phyloP scores from a whole-genome alignment of 2,797 vertebrate genomes.

The Hozukius guyotensis region DNA sequence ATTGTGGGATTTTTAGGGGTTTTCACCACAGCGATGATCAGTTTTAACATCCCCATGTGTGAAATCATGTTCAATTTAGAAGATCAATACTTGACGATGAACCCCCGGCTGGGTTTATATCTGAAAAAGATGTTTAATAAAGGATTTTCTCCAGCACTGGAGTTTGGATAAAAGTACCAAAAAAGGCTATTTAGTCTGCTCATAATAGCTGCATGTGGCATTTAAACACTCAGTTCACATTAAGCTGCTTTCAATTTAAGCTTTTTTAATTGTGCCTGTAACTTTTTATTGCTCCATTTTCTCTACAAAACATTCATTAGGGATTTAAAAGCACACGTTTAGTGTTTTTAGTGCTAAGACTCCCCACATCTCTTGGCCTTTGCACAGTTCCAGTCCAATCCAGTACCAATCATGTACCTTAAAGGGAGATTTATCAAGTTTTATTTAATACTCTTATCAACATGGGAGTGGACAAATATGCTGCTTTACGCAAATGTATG shows the following conservation, averaged over 20 bases:
- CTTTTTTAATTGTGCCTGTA: background rate
- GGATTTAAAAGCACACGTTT: background rate
- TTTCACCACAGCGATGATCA: background rate
- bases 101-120: conserved; percentile 1
- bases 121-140: conserved; percentile 32
- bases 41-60: conserved; percentile 19
- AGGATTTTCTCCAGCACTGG: background rate
- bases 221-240: background rate
- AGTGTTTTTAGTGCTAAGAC: background rate
- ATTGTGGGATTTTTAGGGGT: background rate
- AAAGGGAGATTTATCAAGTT: no score
- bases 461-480: no score
- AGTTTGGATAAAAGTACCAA: background rate
- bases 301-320: background rate
- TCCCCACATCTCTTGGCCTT: background rate
- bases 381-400: background rate
- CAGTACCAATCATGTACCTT: no score
- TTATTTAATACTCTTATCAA: no score
- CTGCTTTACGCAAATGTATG: no score
- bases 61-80: conserved; percentile 46
- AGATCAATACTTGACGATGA: conserved; percentile 29
- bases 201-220: background rate
- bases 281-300: background rate
- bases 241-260: conserved; percentile 24
- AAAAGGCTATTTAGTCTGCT: background rate